Evolutionary conservation across 2,888 invertebrate species (phyloP), one percentile per base, ranked within the genome.

Genomic region (Neria commutata): DNA sequence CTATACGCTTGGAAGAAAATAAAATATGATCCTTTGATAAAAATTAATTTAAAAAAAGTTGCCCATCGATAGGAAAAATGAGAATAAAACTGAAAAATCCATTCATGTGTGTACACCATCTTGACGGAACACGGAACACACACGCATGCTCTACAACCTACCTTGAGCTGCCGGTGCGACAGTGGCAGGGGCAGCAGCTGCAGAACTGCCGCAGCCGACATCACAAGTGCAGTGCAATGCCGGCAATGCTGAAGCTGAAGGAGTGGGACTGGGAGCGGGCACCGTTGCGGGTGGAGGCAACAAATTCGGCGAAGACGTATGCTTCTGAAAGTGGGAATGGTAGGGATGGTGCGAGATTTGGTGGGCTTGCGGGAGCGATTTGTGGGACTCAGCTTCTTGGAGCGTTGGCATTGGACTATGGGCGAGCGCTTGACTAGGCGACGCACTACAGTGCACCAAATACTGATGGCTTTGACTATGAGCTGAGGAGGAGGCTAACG

Each of bases 111-210:
- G 47, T 45, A 59, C 52, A 56, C 51, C 45, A 16, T 60, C 42
- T 34, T 47, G 16, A 16, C 24, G 34, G 33, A 37, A 34, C 45
- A 25, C 24, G 24, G 25, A 48, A 6, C 33, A 72, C 68, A 74
- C 64, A n/a, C n/a, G 60, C 78, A 80, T 82, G 80, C 81, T 72
- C 80, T 82, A 81, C 70, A 67, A 79, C 82, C 80, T 82, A 82
- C 82, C 82, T 81, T 76, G 80, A 52, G 71, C 62, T 67, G 71
- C 69, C 69, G 67, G 52, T 61, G 63, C 65, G 45, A 51, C 33
- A 48, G 60, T 48, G 16, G 46, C 53, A 24, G 48, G 11, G 25
- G 17, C 48, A 21, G 51, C 24, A 26, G 56, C 26, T 6, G 49
- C 54, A 56, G 61, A 58, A 61, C 54, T 57, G 60, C 66, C 60